Evolutionary conservation across 2,113 vertebrate species (phyloP).

Genomic region (Cervus canadensis): DNA sequence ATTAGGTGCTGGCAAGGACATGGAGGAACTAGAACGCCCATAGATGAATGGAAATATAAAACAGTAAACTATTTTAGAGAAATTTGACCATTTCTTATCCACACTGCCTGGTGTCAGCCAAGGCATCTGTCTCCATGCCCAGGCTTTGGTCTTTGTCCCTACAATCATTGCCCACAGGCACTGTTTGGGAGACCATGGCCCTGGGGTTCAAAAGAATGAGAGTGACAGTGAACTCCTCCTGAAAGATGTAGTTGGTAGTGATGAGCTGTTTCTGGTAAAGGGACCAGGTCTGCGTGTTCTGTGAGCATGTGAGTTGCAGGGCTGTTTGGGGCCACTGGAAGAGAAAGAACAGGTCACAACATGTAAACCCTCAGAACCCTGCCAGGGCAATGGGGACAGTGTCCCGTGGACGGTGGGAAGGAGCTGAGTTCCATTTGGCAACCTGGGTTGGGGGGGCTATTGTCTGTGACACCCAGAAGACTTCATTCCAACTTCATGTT

Average conservation of each 20-base stretch:
- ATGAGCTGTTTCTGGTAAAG: background rate
- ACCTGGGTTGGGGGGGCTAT: accelerated
- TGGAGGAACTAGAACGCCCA: background rate
- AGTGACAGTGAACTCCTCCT: background rate
- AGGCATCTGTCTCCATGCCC: background rate
- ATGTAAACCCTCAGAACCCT: background rate
- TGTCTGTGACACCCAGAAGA: background rate
- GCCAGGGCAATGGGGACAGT: background rate
- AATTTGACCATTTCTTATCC: background rate
- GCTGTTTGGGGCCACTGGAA: background rate
- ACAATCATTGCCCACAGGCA: background rate
- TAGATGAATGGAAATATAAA: background rate
- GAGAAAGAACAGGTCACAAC: background rate
- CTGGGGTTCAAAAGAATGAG: background rate
- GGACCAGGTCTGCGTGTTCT: background rate
- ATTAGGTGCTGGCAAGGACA: background rate
- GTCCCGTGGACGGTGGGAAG: accelerated
- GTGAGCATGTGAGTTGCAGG: background rate
- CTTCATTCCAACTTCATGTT: background rate
- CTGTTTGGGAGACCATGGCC: background rate
- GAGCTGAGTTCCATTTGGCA: background rate
- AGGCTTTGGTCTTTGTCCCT: no score
- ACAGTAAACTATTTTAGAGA: background rate
- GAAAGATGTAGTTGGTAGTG: background rate
- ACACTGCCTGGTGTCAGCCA: background rate